Evolutionary conservation across 2,888 invertebrate species (phyloP), one percentile per base, ranked within the genome.

Genomic region (Baronia brevicornis): DNA sequence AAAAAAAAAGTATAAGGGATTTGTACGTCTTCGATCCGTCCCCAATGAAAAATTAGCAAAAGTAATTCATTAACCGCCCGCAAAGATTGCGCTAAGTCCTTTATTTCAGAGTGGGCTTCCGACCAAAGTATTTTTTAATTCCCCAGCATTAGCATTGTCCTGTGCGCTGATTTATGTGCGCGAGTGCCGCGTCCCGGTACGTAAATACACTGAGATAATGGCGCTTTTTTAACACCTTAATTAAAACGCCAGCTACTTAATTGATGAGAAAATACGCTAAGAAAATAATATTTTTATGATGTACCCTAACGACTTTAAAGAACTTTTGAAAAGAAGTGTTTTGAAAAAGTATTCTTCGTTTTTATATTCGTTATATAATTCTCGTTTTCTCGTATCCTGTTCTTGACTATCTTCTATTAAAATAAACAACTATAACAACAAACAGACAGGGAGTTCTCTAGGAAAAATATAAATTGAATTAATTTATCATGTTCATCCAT

Each of bases 21-120:
- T 8, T 19, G 19, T 8, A 51, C 28, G 31, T 69, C 46, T 72
- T 10, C 70, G 51, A 36, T 36, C 31, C 31, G 39, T 45, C 60
- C 66, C 41, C 24, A 36, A 48, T 52, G 60, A 60, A 68, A 78
- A 80, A 80, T 78, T 78, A 75, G 72, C 71, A 66, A 70, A 75
- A 66, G 77, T 78, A 79, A 82, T 82, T 82, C 74, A 80, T 82
- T 80, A 79, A 80, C 75, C 69, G 61, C 60, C 51, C 60, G 55
- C 73, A 57, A 77, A 80, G 80, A 77, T 77, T 69, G 66, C 55
- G 70, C 59, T 64, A 72, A 78, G 79, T 72, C 79, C 64, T 67
- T 73, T 71, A 77, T 73, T 77, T 75, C 71, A 63, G 62, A 61
- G 64, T 56, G 60, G 60, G 66, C 66, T 61, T 51, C 44, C 42